Conservation (phyloP, 2,113 vertebrate genomes). For the Dipodomys ordii region DNA sequence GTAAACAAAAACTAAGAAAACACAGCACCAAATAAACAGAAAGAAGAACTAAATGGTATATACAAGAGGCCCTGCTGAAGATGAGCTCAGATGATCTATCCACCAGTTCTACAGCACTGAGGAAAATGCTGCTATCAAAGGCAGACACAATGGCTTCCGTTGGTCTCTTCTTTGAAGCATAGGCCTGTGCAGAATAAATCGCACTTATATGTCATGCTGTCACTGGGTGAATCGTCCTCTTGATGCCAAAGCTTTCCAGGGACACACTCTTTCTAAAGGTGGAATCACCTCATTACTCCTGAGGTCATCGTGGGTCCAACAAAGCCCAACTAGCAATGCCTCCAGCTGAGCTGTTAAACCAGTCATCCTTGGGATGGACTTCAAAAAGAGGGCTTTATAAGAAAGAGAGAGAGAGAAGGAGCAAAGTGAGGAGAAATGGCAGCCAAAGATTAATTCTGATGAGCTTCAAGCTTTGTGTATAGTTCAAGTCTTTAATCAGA, state of each 20-base stretch:
- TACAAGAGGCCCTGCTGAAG: no score
- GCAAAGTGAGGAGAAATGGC: neutral
- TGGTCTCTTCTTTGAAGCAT: constrained; percentile 74
- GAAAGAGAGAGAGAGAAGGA: neutral
- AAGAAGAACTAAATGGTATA: no score
- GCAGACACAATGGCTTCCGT: no score
- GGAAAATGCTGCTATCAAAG: no score
- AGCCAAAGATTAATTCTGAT: neutral
- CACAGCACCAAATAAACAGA: no score
- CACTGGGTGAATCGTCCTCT: accelerated
- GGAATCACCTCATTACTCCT: neutral
- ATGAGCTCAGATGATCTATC: no score
- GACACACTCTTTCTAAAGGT: no score
- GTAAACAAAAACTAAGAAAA: no score
- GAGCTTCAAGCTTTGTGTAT: neutral
- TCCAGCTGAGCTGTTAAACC: neutral
- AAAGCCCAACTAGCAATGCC: neutral
- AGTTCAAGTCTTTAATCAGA: neutral
- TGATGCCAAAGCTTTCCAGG: neutral
- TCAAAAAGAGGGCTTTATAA: neutral
- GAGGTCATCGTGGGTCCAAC: neutral
- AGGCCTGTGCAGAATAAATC: neutral
- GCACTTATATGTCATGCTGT: neutral
- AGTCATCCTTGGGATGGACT: neutral
- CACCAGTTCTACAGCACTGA: no score